These are phyloP conservation scores for Lacanobia wlatinum DNA, from an alignment of 2,888 invertebrate species.

Conservation along the genomic window DNA sequence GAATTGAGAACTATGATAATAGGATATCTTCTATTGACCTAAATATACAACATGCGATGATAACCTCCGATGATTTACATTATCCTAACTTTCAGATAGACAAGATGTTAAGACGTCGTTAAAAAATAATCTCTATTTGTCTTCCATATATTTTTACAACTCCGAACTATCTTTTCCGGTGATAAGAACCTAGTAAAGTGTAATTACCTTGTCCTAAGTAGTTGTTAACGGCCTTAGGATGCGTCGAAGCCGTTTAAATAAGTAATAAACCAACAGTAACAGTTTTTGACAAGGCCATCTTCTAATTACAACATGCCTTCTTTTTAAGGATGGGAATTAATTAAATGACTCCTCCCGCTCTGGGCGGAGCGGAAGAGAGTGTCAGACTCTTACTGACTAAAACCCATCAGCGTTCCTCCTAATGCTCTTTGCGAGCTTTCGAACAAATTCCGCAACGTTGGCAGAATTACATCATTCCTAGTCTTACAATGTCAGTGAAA, in stretches of 20 bases:
- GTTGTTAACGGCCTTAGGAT: conserved; percentile 20
- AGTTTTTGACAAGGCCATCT: not conserved
- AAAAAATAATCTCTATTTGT: conserved; percentile 1
- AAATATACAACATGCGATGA: not conserved
- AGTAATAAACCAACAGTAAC: not conserved
- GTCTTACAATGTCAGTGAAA: too few relatives aligned
- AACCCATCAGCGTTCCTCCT: too few relatives aligned
- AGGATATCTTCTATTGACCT: not conserved
- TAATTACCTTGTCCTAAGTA: conserved; percentile 27
- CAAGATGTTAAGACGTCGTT: conserved; percentile 8
- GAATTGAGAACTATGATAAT: not conserved
- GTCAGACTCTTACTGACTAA: too few relatives aligned
- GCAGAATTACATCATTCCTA: not conserved
- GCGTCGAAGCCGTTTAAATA: conserved; percentile 27
- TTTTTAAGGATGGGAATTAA: too few relatives aligned
- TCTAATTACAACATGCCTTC: not conserved
- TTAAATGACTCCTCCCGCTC: too few relatives aligned
- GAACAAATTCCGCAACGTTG: too few relatives aligned
- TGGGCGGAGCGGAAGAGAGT: too few relatives aligned
- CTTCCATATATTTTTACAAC: conserved; percentile 6
- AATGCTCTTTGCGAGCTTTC: too few relatives aligned
- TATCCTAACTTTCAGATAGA: not conserved
- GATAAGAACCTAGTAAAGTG: conserved; percentile 36
- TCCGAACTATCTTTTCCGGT: conserved; percentile 26
- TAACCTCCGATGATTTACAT: conserved; percentile 27